These are phyloP conservation scores for Aurelia sp. DNA, from an alignment of 30 jellyfish, hydroid and myxozoan genomes.

Conservation along the genomic window DNA sequence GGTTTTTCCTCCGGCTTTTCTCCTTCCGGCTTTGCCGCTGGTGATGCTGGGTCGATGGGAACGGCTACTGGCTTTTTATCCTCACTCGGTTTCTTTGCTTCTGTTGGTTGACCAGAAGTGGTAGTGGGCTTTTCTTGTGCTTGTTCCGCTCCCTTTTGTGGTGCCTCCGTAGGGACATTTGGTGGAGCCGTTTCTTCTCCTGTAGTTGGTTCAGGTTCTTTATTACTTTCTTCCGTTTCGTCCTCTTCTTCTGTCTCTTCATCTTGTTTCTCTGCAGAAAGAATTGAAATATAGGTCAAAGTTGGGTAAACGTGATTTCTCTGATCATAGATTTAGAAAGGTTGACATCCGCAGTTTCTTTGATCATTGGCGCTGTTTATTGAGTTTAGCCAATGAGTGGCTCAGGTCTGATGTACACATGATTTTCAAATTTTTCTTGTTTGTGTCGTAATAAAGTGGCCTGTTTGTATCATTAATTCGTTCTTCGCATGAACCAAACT, in stretches of 20 bases:
- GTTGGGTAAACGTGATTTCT: too few relatives aligned
- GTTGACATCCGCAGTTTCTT: too few relatives aligned
- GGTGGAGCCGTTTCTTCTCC: constrained; percentile 55
- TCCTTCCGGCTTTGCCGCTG: constrained; percentile 17
- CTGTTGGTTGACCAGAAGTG: constrained; percentile 4
- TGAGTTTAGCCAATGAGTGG: too few relatives aligned
- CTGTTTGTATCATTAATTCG: too few relatives aligned
- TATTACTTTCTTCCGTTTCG: constrained; percentile 19
- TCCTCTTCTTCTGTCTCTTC: constrained; percentile 42
- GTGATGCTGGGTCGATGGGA: constrained; percentile 9
- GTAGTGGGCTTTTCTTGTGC: constrained; percentile 17
- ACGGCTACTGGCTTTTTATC: background rate
- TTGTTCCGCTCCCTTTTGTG: constrained; percentile 32
- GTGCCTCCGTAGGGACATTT: constrained; percentile 40
- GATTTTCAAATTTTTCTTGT: too few relatives aligned
- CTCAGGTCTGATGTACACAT: too few relatives aligned
- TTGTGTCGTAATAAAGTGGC: too few relatives aligned
- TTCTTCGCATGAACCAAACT: too few relatives aligned
- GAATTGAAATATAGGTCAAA: too few relatives aligned
- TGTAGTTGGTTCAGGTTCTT: constrained; percentile 10
- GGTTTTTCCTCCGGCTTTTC: background rate
- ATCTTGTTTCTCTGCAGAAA: constrained; percentile 4
- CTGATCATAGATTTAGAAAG: too few relatives aligned
- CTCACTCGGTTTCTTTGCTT: background rate
- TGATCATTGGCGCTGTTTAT: too few relatives aligned